Percentiles rank a stretch among this genome's conserved stretches.
phyloP scores from a whole-genome alignment of 2,113 vertebrate species.

The Mesoclemmys tuberculata region DNA sequence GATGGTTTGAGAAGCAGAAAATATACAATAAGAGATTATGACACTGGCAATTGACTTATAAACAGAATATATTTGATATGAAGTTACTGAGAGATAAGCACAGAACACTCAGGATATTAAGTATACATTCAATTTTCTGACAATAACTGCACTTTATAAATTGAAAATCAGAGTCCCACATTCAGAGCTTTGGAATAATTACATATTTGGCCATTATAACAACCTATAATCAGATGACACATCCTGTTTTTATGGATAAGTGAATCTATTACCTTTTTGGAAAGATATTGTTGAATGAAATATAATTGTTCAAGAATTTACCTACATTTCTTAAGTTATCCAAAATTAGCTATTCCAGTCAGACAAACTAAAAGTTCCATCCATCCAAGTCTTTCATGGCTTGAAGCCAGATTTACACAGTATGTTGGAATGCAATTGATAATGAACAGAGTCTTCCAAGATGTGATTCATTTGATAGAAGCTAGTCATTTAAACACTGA shows the following conservation, averaged over 20 bases:
- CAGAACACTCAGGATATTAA: background rate
- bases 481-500: background rate
- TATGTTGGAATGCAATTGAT: background rate
- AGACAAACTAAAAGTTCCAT: background rate
- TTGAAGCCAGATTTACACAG: background rate
- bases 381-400: background rate
- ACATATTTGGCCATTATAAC: background rate
- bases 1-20: background rate
- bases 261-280: background rate
- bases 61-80: background rate
- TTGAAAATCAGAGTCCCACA: background rate
- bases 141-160: background rate
- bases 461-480: background rate
- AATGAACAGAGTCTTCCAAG: background rate
- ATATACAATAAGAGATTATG: background rate
- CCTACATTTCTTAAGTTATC: background rate
- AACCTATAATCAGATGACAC: background rate
- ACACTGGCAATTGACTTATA: background rate
- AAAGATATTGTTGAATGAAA: background rate
- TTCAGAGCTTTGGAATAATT: background rate
- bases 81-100: background rate
- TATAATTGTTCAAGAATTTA: background rate
- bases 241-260: background rate
- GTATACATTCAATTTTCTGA: background rate
- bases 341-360: background rate